phyloP scores from a whole-genome alignment of 2,888 invertebrate genomes.

The Lingula anatina region DNA sequence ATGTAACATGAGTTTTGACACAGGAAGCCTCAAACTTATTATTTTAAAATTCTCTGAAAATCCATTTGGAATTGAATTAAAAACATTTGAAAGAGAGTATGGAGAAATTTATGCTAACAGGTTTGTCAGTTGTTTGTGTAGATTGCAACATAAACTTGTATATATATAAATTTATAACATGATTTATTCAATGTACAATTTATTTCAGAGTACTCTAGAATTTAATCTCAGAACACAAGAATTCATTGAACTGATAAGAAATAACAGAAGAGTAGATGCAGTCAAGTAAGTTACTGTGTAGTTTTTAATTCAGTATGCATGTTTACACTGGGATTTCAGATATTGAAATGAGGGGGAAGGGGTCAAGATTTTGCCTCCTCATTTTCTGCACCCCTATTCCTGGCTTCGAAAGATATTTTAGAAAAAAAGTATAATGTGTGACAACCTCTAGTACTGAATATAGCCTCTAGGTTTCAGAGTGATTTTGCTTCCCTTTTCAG shows the following conservation, averaged over 20 bases:
- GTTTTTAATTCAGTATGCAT: too few species aligned
- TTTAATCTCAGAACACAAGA: slow-evolving; percentile 90
- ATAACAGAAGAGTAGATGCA: slow-evolving; percentile 81
- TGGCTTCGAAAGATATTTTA: too few species aligned
- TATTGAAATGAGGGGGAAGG: neutral
- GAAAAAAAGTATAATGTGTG: neutral
- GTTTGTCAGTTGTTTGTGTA: neutral
- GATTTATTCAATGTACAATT: too few species aligned
- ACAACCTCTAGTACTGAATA: neutral
- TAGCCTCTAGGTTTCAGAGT: neutral
- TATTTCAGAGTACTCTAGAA: slow-evolving; percentile 75
- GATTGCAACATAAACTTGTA: neutral
- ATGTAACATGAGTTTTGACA: too few species aligned
- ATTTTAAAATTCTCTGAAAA: too few species aligned
- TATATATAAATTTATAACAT: neutral
- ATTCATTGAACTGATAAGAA: slow-evolving; percentile 89
- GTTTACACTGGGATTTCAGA: too few species aligned
- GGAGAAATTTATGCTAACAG: neutral
- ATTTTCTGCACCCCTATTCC: too few species aligned
- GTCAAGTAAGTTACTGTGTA: slow-evolving; percentile 59
- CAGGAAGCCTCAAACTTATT: too few species aligned
- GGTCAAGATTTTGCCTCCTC: neutral
- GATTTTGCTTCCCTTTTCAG: too few species aligned
- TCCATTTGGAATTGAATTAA: too few species aligned
- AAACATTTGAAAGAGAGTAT: neutral